Evolutionary conservation across 2,797 vertebrate genomes (phyloP).

Genomic region (Phataginus tetradactyla): DNA sequence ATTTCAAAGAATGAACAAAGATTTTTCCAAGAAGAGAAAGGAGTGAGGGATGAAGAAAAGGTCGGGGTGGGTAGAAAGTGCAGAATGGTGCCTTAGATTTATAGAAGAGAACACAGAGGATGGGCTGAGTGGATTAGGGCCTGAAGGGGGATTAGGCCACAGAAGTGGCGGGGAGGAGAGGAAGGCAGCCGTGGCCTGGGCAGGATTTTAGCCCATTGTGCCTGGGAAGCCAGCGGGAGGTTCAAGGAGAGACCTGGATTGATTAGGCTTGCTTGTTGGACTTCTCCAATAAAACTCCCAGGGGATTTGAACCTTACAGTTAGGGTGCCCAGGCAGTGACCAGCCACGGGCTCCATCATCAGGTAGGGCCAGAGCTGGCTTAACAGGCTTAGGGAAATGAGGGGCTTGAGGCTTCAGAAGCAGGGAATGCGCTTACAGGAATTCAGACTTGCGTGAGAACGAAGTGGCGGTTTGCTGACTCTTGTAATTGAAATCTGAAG

Average conservation of each 20-base stretch:
- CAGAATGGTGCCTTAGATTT: too few species aligned
- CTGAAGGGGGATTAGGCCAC: not conserved
- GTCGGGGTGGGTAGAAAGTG: not conserved
- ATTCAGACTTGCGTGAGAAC: not conserved
- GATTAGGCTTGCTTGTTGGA: not conserved
- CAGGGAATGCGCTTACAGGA: fast-evolving
- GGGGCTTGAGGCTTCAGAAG: not conserved
- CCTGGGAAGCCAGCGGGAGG: not conserved
- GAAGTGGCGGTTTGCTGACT: not conserved
- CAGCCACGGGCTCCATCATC: not conserved
- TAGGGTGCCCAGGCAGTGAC: fast-evolving
- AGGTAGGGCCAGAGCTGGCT: not conserved
- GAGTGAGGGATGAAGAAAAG: not conserved
- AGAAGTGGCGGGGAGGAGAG: fast-evolving
- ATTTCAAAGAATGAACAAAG: not conserved
- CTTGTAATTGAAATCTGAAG: not conserved
- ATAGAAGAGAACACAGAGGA: fast-evolving
- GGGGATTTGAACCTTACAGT: fast-evolving
- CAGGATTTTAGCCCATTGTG: not conserved
- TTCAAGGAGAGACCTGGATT: not conserved
- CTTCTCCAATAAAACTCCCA: not conserved
- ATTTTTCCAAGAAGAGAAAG: not conserved
- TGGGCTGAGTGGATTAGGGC: fast-evolving
- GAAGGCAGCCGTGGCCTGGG: fast-evolving
- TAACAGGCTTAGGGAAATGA: not conserved